Conservation (phyloP, 2,797 vertebrate genomes). For the Lutjanus argentimaculatus region DNA sequence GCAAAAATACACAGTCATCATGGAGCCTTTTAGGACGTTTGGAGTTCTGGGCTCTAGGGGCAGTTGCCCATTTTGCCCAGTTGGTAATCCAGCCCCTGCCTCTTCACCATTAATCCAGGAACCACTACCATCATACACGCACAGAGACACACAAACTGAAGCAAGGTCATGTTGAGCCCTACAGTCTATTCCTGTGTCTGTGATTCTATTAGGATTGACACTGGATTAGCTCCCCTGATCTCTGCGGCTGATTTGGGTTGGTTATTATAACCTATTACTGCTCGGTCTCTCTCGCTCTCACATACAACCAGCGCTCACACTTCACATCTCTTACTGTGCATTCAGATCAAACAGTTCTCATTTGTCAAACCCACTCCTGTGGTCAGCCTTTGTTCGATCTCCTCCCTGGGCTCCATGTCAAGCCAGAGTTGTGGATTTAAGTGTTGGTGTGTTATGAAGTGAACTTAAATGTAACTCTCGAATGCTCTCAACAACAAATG, state of each 20-base stretch:
- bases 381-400: neutral
- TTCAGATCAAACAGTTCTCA: slow-evolving; percentile 25
- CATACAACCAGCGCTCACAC: slow-evolving; percentile 21
- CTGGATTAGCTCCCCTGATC: slow-evolving; percentile 77
- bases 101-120: slow-evolving; percentile 35
- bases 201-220: slow-evolving; percentile 79
- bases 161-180: slow-evolving; percentile 61
- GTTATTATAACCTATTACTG: slow-evolving; percentile 65
- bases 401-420: neutral
- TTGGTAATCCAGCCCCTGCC: slow-evolving; percentile 7
- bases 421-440: slow-evolving; percentile 1
- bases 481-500: slow-evolving; percentile 20
- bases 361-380: neutral
- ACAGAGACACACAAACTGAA: slow-evolving; percentile 23
- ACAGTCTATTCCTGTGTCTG: slow-evolving; percentile 75
- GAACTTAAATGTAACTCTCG: slow-evolving; percentile 6
- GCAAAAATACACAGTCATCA: neutral
- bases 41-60: neutral
- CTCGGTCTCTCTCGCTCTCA: slow-evolving; percentile 38
- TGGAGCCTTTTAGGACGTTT: neutral
- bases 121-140: slow-evolving; percentile 36
- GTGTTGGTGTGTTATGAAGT: slow-evolving; percentile 9
- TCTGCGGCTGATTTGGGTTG: slow-evolving; percentile 66
- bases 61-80: neutral
- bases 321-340: neutral